These are phyloP conservation scores for Aromia moschata DNA, from an alignment of 2,888 invertebrate species.

Conservation along the genomic window DNA sequence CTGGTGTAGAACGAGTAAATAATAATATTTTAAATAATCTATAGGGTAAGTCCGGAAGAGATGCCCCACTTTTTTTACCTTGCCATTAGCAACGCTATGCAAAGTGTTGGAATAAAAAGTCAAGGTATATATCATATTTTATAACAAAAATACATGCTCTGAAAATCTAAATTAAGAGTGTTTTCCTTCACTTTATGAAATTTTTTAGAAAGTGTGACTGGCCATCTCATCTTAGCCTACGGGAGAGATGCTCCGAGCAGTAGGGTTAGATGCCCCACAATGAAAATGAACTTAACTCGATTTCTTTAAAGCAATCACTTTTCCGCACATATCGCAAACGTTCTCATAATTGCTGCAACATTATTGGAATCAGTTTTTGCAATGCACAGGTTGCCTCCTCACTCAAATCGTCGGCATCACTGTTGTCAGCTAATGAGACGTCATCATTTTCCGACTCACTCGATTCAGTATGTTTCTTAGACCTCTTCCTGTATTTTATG, in stretches of 20 bases:
- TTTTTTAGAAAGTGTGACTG: conserved; percentile 7
- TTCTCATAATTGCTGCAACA: conserved; percentile 7
- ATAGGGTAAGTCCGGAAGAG: conserved; percentile 9
- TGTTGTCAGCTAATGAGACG: too few relatives aligned
- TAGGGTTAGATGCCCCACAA: conserved; percentile 9
- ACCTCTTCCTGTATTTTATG: too few relatives aligned
- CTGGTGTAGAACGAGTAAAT: too few relatives aligned
- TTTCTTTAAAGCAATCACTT: conserved; percentile 6
- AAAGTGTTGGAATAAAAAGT: conserved; percentile 8
- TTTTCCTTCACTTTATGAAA: conserved; percentile 1
- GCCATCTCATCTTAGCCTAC: conserved; percentile 10
- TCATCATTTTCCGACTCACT: too few relatives aligned
- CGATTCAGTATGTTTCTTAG: too few relatives aligned
- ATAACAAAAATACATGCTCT: conserved; percentile 7
- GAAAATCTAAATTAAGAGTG: conserved; percentile 2
- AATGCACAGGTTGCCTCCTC: too few relatives aligned
- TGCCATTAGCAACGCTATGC: conserved; percentile 9
- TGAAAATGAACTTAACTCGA: conserved; percentile 8
- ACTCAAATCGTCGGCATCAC: too few relatives aligned
- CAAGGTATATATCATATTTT: conserved; percentile 9
- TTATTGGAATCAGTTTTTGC: conserved; percentile 6
- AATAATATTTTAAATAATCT: too few relatives aligned
- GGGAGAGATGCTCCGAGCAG: conserved; percentile 7
- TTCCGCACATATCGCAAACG: conserved; percentile 6
- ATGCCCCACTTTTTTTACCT: conserved; percentile 10